A percentile compares a stretch with the other conserved stretches of the same genome.
phyloP scores from a whole-genome alignment of 30 jellyfish, hydroid and myxozoan genomes.

The Sanderia malayensis region DNA sequence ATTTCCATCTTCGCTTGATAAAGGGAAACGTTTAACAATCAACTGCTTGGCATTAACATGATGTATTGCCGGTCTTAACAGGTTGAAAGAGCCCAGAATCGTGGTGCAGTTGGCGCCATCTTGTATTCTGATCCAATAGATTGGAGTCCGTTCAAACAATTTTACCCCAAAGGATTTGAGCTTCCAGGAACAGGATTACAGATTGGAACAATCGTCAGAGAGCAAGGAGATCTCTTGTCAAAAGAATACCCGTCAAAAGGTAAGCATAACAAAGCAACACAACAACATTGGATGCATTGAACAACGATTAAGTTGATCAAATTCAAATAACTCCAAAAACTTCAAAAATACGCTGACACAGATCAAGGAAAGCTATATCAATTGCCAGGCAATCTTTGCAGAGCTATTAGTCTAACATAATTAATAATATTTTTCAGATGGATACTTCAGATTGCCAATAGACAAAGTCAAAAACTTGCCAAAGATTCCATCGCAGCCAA shows the following conservation, averaged over 20 bases:
- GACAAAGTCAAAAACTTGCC: conserved; percentile 52
- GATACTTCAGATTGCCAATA: conserved; percentile 46
- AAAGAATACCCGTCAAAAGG: conserved; percentile 96
- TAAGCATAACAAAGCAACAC: neutral
- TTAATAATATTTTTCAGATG: conserved; percentile 47
- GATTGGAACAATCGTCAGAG: conserved; percentile 85
- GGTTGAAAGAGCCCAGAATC: conserved; percentile 79
- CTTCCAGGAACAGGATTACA: conserved; percentile 72
- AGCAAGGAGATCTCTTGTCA: conserved; percentile 88
- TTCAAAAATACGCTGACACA: no score
- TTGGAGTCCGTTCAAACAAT: conserved; percentile 65
- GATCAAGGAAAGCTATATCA: no score
- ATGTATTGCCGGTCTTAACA: no score
- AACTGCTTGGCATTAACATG: no score
- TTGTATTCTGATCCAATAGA: conserved; percentile 94
- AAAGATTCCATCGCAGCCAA: conserved; percentile 93
- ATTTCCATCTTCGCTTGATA: no score
- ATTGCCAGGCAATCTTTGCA: no score
- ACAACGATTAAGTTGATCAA: no score
- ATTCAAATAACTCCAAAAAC: no score
- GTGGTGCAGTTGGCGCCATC: conserved; percentile 78
- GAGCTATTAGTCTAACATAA: no score
- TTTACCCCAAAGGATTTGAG: conserved; percentile 93
- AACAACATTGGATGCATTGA: no score
- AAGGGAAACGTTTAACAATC: no score